A percentile compares a stretch with the other conserved stretches of the same genome.
phyloP scores from a whole-genome alignment of 2,797 vertebrate genomes.

The Rhyacichthys aspro region DNA sequence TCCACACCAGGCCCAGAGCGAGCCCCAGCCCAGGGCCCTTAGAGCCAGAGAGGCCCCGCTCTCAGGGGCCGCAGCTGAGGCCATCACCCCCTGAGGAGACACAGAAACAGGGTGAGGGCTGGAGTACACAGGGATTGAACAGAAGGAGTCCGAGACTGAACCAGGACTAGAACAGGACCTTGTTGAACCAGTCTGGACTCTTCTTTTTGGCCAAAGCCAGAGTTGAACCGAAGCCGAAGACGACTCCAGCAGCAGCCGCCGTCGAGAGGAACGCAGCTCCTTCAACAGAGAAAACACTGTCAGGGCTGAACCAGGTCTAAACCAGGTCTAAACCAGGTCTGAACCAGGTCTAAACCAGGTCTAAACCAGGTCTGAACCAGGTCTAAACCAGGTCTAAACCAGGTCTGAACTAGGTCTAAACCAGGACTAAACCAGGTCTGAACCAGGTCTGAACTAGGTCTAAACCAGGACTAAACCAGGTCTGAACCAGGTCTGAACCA shows the following conservation, averaged over 20 bases:
- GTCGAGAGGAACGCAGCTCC: slow-evolving; percentile 89
- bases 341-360: too few species aligned
- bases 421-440: too few species aligned
- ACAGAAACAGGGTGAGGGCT: background rate
- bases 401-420: too few species aligned
- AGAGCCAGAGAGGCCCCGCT: slow-evolving; percentile 88
- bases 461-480: too few species aligned
- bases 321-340: too few species aligned
- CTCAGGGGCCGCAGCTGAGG: slow-evolving; percentile 83
- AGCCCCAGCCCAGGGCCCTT: slow-evolving; percentile 91
- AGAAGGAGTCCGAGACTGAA: too few species aligned
- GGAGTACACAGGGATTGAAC: background rate
- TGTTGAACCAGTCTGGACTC: slow-evolving; percentile 91
- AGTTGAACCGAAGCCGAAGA: slow-evolving; percentile 90
- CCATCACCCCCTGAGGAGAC: slow-evolving; percentile 79
- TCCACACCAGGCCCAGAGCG: slow-evolving; percentile 89
- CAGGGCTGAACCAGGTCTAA: too few species aligned
- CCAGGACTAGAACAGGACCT: slow-evolving; percentile 72
- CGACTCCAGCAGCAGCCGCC: slow-evolving; percentile 85
- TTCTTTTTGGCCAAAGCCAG: slow-evolving; percentile 91
- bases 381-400: too few species aligned
- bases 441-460: too few species aligned
- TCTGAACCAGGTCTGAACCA: too few species aligned
- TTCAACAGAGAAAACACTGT: slow-evolving; percentile 49
- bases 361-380: too few species aligned